phyloP scores from a whole-genome alignment of 2,113 vertebrate species.

The Paraplagusia blochii region DNA sequence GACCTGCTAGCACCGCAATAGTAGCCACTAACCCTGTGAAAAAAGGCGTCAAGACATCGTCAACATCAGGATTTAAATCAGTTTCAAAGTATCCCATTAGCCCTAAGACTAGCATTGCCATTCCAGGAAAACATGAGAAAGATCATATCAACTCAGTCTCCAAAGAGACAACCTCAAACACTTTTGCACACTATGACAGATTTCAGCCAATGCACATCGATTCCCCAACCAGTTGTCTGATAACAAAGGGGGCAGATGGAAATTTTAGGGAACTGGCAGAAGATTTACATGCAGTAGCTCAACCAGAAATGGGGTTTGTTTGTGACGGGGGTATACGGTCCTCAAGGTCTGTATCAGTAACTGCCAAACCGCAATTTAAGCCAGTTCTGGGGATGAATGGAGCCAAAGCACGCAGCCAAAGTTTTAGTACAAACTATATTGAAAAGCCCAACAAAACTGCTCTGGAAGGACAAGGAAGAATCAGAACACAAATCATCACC shows the following conservation, averaged over 20 bases:
- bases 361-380: constrained; percentile 82
- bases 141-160: constrained; percentile 87
- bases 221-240: constrained; percentile 36
- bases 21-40: constrained; percentile 67
- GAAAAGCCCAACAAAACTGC: constrained; percentile 75
- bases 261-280: constrained; percentile 49
- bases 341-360: constrained; percentile 82
- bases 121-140: constrained; percentile 89
- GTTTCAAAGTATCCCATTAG: constrained; percentile 83
- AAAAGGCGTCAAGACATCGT: constrained; percentile 78
- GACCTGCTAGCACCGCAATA: constrained; percentile 50
- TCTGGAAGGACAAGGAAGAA: constrained; percentile 76
- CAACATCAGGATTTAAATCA: constrained; percentile 83
- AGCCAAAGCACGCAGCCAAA: constrained; percentile 92
- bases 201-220: constrained; percentile 35
- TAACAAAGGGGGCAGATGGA: constrained; percentile 51
- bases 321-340: constrained; percentile 70
- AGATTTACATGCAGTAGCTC: constrained; percentile 36
- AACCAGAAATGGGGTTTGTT: constrained; percentile 39
- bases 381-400: constrained; percentile 92
- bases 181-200: constrained; percentile 47
- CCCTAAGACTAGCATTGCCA: constrained; percentile 77
- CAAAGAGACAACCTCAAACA: constrained; percentile 70
- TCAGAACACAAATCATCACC: constrained; percentile 90
- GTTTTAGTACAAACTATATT: constrained; percentile 82